Base-by-base conservation (phyloP, 2,888 invertebrate species). In the Sminthurinus aureus region DNA sequence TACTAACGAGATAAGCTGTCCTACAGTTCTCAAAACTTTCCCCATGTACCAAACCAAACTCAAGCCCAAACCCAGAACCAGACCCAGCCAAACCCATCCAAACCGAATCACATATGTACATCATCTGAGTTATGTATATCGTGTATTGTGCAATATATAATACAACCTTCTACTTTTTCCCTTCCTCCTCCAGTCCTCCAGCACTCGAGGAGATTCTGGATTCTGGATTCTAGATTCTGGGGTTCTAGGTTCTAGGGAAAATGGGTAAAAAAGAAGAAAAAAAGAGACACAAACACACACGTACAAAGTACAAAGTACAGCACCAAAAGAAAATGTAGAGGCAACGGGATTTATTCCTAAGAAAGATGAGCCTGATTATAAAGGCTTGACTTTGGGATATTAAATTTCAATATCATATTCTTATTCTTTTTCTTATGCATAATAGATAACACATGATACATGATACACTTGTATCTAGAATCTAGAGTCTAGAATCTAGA, bases 1-100 rank as follows among this genome's bases (percentile, higher is more conserved):
- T 80, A 67, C 69, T 78, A 79, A 79, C 79, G 73, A 80, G 80
- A 80, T 80, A 80, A 80, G 79, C 71, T 79, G 71, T 79, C 79
- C 66, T 71, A 26, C 18, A 8, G n/a, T 58, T 58, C 38, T 38
- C 3, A 38, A 38, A 38, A 38, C 38, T 38, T 38, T 38, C 38
- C 38, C 38, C 38, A 38, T 38, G 3, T 38, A 4, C 38, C 38
- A 38, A 38, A 38, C 38, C 38, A 38, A 38, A 38, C 38, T 6
- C 1, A 38, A n/a, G n/a, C 1, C 38, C 38, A 38, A 38, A 38
- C 38, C 6, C n/a, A n/a, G n/a, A 38, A 38, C 38, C 38, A 38
- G 6, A 4, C 38, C 38, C 1, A 38, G 6, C 38, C 38, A 38
- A 38, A 38, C 38, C 38, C 1, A 38, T 4, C 38, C 38, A 38